Base-by-base conservation (phyloP, 2,113 vertebrate genomes). In the Acanthochromis polyacanthus region DNA sequence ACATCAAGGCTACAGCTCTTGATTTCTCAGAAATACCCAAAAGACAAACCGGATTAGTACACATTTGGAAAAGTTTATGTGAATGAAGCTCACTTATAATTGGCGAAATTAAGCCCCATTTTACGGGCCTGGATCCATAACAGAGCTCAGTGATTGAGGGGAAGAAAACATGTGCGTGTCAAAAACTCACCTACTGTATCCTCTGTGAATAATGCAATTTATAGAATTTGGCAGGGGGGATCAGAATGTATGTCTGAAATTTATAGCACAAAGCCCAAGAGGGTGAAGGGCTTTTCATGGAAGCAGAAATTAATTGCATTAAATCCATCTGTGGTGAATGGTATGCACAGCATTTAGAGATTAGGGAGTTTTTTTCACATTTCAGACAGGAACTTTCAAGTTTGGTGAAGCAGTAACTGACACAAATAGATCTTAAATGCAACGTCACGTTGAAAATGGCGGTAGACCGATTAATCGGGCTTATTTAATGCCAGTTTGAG, bases 21-120 rank as follows among this genome's bases (percentile, higher is more conserved):
- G 67, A 80, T 83, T 89, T 81, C 53, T 71, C 81, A 80, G 60
- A 86, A 82, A 80, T 57, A 16, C 81, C 74, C 81, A 62, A 67
- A 89, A 87, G 82, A 88, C 76, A 71, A 82, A 61, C 60, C 0
- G 32, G 81, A 92, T 88, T 88, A 89, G 50, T 22, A 70, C 62
- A 80, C 72, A 76, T 90, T 87, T 73, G 65, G 52, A 69, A 75
- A 89, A 75, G 73, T 89, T 85, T 60, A 77, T 87, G 67, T 82
- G 66, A 84, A 61, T 67, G 65, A 82, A 73, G 50, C 82, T 82
- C 25, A 38, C 48, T 71, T 78, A 72, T 84, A 90, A 87, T 87
- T 82, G 71, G 73, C 80, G 5, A 85, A 87, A 84, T 52, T 14
- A 76, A 81, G 57, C 71, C 22, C 43, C 2, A 2, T 79, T 79